phyloP scores from a whole-genome alignment of 1,140 invertebrate species.

The Drosophila ogumai region DNA sequence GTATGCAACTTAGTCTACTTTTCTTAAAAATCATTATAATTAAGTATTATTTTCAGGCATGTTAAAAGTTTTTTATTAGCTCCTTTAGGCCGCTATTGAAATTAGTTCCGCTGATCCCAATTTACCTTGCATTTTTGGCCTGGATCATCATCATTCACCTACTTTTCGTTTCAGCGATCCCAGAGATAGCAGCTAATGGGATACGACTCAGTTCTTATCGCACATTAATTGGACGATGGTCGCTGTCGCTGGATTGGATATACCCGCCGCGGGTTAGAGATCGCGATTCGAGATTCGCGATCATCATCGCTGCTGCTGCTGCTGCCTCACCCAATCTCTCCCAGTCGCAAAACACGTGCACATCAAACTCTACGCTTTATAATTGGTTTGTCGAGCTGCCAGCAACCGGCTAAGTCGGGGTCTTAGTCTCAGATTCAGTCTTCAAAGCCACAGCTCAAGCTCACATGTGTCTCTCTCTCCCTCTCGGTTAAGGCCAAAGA shows the following conservation, averaged over 20 bases:
- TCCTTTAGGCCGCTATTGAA: constrained; percentile 5
- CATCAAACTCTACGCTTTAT: constrained; percentile 71
- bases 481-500: constrained; percentile 22
- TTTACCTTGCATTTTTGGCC: constrained; percentile 5
- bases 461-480: constrained; percentile 23
- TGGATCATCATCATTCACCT: constrained; percentile 23
- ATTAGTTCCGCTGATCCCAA: constrained; percentile 2
- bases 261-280: constrained; percentile 43
- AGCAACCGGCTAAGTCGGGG: constrained; percentile 53
- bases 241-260: constrained; percentile 34
- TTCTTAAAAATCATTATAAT: not conserved
- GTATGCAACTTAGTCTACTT: not conserved
- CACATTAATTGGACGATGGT: constrained; percentile 37
- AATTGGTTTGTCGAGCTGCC: constrained; percentile 74
- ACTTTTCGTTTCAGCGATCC: constrained; percentile 24
- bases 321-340: constrained; percentile 22
- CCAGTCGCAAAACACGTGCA: constrained; percentile 59
- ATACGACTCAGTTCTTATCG: constrained; percentile 31
- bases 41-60: not conserved
- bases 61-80: not conserved
- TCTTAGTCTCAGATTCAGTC: constrained; percentile 37
- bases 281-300: constrained; percentile 26
- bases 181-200: constrained; percentile 21
- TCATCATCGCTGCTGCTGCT: constrained; percentile 7
- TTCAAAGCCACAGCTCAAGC: constrained; percentile 29